A percentile compares a stretch with the other conserved stretches of the same genome.
Conservation (phyloP, 2,113 vertebrate species). For the Tachycineta bicolor region DNA sequence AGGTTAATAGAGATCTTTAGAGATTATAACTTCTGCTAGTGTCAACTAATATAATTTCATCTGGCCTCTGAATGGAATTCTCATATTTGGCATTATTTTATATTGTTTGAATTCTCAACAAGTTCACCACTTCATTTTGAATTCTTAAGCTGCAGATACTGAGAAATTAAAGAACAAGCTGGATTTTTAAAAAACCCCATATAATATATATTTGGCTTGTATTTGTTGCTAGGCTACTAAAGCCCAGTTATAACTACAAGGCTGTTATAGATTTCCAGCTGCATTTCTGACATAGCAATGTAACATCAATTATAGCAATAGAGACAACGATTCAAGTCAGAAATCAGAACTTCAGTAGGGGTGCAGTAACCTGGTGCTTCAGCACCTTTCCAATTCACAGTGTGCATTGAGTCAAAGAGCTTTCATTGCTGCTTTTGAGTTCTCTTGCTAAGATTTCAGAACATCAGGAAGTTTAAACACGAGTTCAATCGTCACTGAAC, state of each 20-base stretch:
- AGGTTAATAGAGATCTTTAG: not conserved
- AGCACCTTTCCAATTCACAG: not conserved
- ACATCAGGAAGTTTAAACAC: not conserved
- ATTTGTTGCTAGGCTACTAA: slow-evolving; percentile 42
- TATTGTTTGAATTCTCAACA: not conserved
- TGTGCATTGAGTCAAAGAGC: not conserved
- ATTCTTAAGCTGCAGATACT: not conserved
- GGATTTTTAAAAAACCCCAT: not conserved
- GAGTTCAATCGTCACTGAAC: not conserved
- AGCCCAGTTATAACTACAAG: not conserved
- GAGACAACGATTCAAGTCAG: not conserved
- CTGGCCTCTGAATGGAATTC: not conserved
- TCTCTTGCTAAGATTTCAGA: not conserved
- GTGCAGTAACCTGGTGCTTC: not conserved
- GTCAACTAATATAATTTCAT: not conserved
- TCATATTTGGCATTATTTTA: not conserved
- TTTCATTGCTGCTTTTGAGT: not conserved
- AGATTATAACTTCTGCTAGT: not conserved
- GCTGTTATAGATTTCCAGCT: not conserved
- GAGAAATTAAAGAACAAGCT: not conserved
- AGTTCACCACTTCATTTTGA: not conserved
- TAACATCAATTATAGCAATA: not conserved
- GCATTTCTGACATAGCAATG: not conserved
- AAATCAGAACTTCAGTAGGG: not conserved
- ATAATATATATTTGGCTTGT: not conserved